Evolutionary conservation across 2,797 vertebrate genomes (phyloP).

Genomic region (Myoxocephalus aenaeus): DNA sequence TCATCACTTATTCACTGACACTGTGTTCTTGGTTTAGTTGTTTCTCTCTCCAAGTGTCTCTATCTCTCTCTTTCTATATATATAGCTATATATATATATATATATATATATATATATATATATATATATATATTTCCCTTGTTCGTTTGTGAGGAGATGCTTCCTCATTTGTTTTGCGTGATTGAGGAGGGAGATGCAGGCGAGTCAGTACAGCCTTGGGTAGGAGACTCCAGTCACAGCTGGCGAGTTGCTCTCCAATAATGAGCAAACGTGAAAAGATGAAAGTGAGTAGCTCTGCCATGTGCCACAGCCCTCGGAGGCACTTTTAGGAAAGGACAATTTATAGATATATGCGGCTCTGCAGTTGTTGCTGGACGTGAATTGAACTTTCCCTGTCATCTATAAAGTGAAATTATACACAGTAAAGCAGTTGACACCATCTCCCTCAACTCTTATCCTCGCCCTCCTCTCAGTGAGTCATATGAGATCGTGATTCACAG

Average conservation of each 20-base stretch:
- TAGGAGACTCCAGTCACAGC: conserved; percentile 66
- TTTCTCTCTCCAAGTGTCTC: not conserved
- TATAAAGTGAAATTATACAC: conserved; percentile 33
- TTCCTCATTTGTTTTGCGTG: conserved; percentile 70
- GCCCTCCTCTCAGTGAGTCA: conserved; percentile 32
- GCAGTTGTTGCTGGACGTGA: conserved; percentile 42
- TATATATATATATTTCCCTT: conserved; percentile 28
- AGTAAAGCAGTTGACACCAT: conserved; percentile 41
- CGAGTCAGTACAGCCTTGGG: conserved; percentile 45
- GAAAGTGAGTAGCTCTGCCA: conserved; percentile 54
- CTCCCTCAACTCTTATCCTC: conserved; percentile 10
- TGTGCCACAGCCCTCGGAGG: conserved; percentile 35
- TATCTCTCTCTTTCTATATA: not conserved
- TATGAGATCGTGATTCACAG: conserved; percentile 44
- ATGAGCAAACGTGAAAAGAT: conserved; percentile 66
- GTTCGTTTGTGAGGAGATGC: conserved; percentile 60
- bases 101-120: not conserved
- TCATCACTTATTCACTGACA: conserved; percentile 67
- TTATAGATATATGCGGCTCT: conserved; percentile 37
- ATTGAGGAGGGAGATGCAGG: conserved; percentile 57
- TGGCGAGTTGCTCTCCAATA: conserved; percentile 54
- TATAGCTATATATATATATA: not conserved
- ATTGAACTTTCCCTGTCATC: conserved; percentile 24
- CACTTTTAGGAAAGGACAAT: conserved; percentile 31
- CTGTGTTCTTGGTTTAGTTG: conserved; percentile 29